Base-by-base conservation (phyloP, 2,797 vertebrate species). In the Acomys russatus region DNA sequence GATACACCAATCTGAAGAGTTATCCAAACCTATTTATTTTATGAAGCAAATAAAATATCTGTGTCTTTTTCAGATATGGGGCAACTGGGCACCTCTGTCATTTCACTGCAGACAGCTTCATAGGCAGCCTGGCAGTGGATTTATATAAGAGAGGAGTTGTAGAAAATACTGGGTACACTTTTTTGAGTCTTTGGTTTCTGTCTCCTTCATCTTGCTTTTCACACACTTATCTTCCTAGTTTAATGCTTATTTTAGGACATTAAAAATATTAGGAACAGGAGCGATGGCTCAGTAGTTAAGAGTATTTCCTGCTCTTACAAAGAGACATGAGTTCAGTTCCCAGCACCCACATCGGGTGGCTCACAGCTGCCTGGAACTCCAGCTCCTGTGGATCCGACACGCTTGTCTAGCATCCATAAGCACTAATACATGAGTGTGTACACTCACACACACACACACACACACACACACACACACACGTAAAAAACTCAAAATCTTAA, bases 41-140 rank as follows among this genome's bases (percentile, higher is more conserved):
- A 64, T 14, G 64, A 74, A 82, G 33, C n/a, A 88, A 91, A 76
- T 51, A 74, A 84, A n/a, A 68, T 51, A 77, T 79, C 61, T 96
- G 83, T 73, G 83, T 54, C 9, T 49, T 44, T 8, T 94, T 97
- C 33, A 92, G 20, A 73, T 90, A 86, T 4, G n/a, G 9, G 5
- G 3, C 25, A 14, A 63, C 71, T 76, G 56, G 91, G 84, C 22
- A 33, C 14, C 59, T 4, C 70, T 87, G 8, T 64, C 6, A 23
- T 92, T 61, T 64, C 77, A 54, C 10, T 68, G 18, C 14, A 88
- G 30, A 1, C 87, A 18, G 6, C 1, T 1, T 90, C 44, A 38
- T 91, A n/a, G 90, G 35, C 90, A 93, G 0, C 12, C 25, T 88
- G 80, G 35, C 17, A 77, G 83, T 88, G 90, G 30, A 18, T 95